Conservation (phyloP, 2,113 vertebrate genomes). For the Rhynchopsitta pachyrhyncha region DNA sequence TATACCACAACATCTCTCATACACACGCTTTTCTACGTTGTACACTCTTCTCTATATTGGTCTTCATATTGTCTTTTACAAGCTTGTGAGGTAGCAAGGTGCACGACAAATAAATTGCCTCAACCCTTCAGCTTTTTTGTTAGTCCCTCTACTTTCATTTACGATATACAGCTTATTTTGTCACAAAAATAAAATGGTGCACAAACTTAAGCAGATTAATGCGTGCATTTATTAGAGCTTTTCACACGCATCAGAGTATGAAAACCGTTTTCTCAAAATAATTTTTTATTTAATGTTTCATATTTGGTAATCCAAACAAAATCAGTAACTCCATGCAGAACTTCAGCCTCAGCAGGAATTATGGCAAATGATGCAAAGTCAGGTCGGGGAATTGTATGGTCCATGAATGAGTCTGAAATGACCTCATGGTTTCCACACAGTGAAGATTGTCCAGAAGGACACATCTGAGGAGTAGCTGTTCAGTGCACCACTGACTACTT, state of each 20-base stretch:
- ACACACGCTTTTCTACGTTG: not conserved
- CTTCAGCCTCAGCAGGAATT: not conserved
- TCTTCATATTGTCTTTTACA: not conserved
- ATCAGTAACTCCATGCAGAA: not conserved
- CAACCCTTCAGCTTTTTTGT: not conserved
- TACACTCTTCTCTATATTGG: not conserved
- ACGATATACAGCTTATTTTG: not conserved
- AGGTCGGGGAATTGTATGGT: fast-evolving
- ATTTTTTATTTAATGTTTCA: not conserved
- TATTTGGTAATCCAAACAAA: not conserved
- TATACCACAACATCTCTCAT: not conserved
- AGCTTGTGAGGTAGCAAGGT: not conserved
- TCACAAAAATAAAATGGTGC: not conserved
- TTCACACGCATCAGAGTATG: not conserved
- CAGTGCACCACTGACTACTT: not conserved
- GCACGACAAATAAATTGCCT: not conserved
- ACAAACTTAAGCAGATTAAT: not conserved
- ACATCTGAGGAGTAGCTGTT: not conserved
- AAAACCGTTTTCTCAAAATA: not conserved
- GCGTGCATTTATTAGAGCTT: not conserved
- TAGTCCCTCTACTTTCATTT: not conserved
- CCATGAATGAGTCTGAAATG: not conserved
- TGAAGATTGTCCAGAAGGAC: not conserved
- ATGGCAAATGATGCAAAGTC: not conserved
- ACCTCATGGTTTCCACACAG: not conserved